phyloP scores from a whole-genome alignment of 2,888 invertebrate species.

The Tenthredo amoena region DNA sequence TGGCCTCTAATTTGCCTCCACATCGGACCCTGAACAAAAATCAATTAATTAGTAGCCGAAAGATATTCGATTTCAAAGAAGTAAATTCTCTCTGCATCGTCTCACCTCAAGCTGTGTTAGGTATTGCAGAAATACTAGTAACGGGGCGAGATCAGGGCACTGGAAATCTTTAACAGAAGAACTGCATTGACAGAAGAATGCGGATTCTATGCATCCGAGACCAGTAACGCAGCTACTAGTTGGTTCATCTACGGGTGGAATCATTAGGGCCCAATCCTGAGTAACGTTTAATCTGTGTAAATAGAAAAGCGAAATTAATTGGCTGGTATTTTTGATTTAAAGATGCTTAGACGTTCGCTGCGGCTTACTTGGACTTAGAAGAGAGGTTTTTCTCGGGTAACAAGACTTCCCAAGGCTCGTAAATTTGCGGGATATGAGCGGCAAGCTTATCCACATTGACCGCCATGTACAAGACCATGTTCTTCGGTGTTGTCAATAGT shows the following conservation, averaged over 20 bases:
- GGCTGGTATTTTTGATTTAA: not conserved
- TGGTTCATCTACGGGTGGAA: constrained; percentile 71
- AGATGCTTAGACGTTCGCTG: not conserved
- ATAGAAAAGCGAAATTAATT: constrained; percentile 46
- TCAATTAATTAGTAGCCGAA: constrained; percentile 1
- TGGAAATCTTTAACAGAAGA: constrained; percentile 84
- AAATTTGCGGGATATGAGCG: constrained; percentile 77
- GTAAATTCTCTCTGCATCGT: not conserved
- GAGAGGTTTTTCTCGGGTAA: constrained; percentile 66
- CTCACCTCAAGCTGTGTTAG: constrained; percentile 90
- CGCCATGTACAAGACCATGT: constrained; percentile 86
- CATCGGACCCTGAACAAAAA: constrained; percentile 87
- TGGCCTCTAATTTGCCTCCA: constrained; percentile 93
- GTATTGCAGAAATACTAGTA: constrained; percentile 91
- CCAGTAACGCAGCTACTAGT: constrained; percentile 86
- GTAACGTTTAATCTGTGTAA: constrained; percentile 76
- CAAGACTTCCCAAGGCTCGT: constrained; percentile 81
- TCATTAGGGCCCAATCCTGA: constrained; percentile 78
- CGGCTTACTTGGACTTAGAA: constrained; percentile 70
- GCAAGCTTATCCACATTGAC: constrained; percentile 84
- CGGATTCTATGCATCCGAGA: constrained; percentile 90
- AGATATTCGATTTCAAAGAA: constrained; percentile 10
- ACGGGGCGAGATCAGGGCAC: constrained; percentile 85
- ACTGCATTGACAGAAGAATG: constrained; percentile 85
- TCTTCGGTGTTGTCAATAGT: constrained; percentile 81